Conservation (phyloP, 2,888 invertebrate species). For the Mesorhabditis belari region DNA sequence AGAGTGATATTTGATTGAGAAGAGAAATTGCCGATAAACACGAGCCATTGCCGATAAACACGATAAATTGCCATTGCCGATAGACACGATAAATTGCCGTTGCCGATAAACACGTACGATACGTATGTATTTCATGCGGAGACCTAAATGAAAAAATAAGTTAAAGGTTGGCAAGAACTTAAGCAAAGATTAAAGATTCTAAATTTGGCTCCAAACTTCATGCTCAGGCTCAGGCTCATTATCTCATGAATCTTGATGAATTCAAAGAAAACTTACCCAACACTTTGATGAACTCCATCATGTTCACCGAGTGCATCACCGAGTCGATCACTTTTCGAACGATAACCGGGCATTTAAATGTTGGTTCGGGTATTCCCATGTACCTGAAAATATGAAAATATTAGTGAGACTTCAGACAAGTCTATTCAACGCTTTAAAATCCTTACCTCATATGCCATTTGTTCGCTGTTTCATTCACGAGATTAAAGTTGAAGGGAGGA, state of each 20-base stretch:
- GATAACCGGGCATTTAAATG: slow-evolving; percentile 28
- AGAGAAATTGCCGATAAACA: too few relatives aligned
- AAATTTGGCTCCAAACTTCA: too few relatives aligned
- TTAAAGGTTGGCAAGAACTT: background rate
- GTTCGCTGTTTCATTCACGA: slow-evolving; percentile 10
- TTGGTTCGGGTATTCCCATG: slow-evolving; percentile 26
- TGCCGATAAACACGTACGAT: too few relatives aligned
- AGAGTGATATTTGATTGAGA: too few relatives aligned
- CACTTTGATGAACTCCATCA: slow-evolving; percentile 36
- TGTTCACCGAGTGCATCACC: slow-evolving; percentile 22
- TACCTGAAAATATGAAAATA: background rate
- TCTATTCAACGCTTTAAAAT: slow-evolving; percentile 9
- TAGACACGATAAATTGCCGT: too few relatives aligned
- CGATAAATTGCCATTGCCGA: too few relatives aligned
- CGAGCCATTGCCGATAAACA: too few relatives aligned
- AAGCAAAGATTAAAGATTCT: background rate
- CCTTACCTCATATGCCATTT: slow-evolving; percentile 30
- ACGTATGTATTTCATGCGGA: slow-evolving; percentile 36
- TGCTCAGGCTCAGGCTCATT: too few relatives aligned
- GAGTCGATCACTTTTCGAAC: slow-evolving; percentile 35
- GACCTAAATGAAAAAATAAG: slow-evolving; percentile 8
- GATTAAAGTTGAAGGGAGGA: slow-evolving; percentile 21
- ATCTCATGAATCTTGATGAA: too few relatives aligned
- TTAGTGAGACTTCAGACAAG: slow-evolving; percentile 2
- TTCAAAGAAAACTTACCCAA: slow-evolving; percentile 14